phyloP scores from a whole-genome alignment of 2,888 invertebrate genomes.

The Chaitophorus viminalis region DNA sequence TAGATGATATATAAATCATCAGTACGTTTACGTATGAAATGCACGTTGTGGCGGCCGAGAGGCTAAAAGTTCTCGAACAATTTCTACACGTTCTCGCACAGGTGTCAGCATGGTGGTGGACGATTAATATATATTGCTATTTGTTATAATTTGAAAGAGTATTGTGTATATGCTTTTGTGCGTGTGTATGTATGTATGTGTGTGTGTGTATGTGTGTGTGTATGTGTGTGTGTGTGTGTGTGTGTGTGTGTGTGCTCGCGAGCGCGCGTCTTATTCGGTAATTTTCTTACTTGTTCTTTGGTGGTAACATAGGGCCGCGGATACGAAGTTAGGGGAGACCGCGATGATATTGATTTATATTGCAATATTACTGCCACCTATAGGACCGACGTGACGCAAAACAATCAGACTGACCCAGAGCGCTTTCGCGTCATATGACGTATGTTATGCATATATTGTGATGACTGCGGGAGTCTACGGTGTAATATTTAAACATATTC shows the following conservation, averaged over 20 bases:
- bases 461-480: no score
- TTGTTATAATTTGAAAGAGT: no score
- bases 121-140: conserved; percentile 15
- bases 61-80: not conserved
- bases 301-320: not conserved
- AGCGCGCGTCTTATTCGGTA: not conserved
- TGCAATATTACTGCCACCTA: not conserved
- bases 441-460: not conserved
- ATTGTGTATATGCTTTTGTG: no score
- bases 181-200: no score
- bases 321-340: not conserved
- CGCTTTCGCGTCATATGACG: not conserved
- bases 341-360: conserved; percentile 22
- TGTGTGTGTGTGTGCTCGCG: not conserved
- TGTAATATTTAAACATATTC: no score
- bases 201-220: no score
- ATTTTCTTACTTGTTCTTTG: not conserved
- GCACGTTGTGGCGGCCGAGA: not conserved
- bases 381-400: not conserved
- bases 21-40: not conserved
- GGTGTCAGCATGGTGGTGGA: not conserved
- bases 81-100: not conserved
- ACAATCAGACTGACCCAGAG: not conserved
- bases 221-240: no score
- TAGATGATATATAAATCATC: not conserved